Base-by-base conservation (phyloP, 1,140 invertebrate genomes). In the Rhopalosiphum maidis region DNA sequence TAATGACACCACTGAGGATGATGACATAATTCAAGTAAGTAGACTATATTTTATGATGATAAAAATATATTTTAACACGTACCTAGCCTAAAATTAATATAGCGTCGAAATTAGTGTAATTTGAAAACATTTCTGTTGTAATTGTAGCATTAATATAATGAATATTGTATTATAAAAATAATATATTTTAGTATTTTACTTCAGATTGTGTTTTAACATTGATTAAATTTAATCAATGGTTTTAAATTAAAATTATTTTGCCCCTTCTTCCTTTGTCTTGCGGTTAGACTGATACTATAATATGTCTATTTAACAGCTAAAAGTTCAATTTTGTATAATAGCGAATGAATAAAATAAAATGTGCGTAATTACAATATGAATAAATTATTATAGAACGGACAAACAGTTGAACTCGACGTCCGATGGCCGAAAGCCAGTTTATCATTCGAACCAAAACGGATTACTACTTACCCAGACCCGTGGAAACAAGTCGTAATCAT, bases 401-500 rank as follows among this genome's bases (percentile, higher is more conserved):
- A 85, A 85, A 83, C 46, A 1, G 68, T 85, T 2, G 93, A 94
- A 68, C 22, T 97, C 94, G 97, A 98, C 94, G 97, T 98, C 30
- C 96, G 97, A 95, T 98, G 97, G 97, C 97, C 97, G 6, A 96
- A 96, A 77, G 97, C 97, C 5, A 96, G 96, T 94, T 95, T 98
- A 92, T 96, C 96, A 30, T 95, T 98, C 48, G 97, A 96, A 91
- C 97, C 97, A 1, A 96, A 97, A 94, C 96, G 97, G 90, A 96
- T 98, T 46, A 96, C 96, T 93, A 98, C 97, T n/a, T 98, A 98
- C 95, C 97, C 97, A 15, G 97, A 96, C 94, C 43, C 86, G 22
- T 85, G 77, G 77, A 77, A 92, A 92, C 91, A 92, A 54, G 95
- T 96, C 89, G 96, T 97, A 9, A 97, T 98, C 88, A 94, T 98